Conservation (phyloP, 2,797 vertebrate species). For the Chelon labrosus region DNA sequence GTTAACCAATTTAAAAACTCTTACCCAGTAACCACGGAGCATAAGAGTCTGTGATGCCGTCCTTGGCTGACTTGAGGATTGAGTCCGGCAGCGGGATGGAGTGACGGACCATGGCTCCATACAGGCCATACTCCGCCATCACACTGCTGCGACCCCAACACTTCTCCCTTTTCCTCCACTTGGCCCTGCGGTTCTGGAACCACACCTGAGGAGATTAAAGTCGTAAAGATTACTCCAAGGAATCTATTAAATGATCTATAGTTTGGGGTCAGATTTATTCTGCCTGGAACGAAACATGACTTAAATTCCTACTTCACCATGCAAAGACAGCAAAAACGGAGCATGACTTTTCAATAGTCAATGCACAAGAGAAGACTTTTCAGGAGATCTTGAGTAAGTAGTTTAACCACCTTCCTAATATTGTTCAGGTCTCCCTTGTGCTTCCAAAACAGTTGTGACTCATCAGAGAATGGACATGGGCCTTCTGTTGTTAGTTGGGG, state of each 20-base stretch:
- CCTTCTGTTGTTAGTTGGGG: too few relatives aligned
- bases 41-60: slow-evolving; percentile 97
- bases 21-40: slow-evolving; percentile 96
- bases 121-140: slow-evolving; percentile 98
- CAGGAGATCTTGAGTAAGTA: too few relatives aligned
- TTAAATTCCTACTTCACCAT: not conserved
- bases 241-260: not conserved
- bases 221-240: not conserved
- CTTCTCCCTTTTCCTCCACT: slow-evolving; percentile 98
- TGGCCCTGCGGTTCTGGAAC: slow-evolving; percentile 99
- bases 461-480: too few relatives aligned
- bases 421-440: too few relatives aligned
- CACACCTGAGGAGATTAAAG: slow-evolving; percentile 87
- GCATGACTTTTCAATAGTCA: too few relatives aligned
- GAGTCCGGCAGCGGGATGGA: slow-evolving; percentile 98
- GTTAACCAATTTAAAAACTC: not conserved
- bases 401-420: too few relatives aligned
- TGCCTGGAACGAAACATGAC: not conserved
- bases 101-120: slow-evolving; percentile 98
- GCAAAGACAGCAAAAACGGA: too few relatives aligned
- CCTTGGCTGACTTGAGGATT: slow-evolving; percentile 98
- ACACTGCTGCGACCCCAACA: slow-evolving; percentile 99
- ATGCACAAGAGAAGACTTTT: too few relatives aligned
- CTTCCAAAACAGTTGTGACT: too few relatives aligned
- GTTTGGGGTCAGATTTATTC: not conserved